Base-by-base conservation (phyloP, 2,113 vertebrate genomes). In the Cynoglossus semilaevis region DNA sequence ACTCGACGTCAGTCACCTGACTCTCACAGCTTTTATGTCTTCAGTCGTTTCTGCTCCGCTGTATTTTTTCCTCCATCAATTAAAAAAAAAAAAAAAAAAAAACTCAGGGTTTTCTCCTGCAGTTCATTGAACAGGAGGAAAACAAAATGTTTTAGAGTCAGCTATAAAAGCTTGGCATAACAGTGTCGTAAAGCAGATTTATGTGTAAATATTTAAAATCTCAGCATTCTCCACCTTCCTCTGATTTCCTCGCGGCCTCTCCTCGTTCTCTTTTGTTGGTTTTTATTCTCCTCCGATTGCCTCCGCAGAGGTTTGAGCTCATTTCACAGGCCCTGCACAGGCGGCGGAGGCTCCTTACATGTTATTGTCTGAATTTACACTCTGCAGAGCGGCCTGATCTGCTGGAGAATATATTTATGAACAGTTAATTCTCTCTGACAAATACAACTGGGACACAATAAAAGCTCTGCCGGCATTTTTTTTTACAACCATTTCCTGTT, bases 281-380 rank as follows among this genome's bases (percentile, higher is more conserved):
- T 66, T 56, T 56, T 47, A 40, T 72, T 55, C 2, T 4, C 41
- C 40, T 48, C 42, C 15, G 15, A 6, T 61, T 67, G 51, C 29
- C 53, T 68, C 53, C 72, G 50, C 13, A 2, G 67, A 63, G 54
- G 58, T 44, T 58, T 73, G 54, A 56, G 41, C 40, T 75, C 14
- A 76, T 81, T 73, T 68, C 62, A 71, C 72, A 63, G 37, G 44
- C 38, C 0, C 7, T 70, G 49, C 66, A 74, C 63, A 35, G 16
- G 19, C 8, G 47, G 67, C 37, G 16, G 53, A 58, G 29, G 42
- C 56, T 53, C 19, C n/a, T n/a, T 45, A 16, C 40, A 55, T 18
- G 53, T 65, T 56, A 74, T 43, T 58, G 49, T 35, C 12, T 18
- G 48, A 55, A 46, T 73, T 56, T 67, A 49, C 44, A 60, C 49